Conservation (phyloP, 2,113 vertebrate genomes). For the Petromus typicus region DNA sequence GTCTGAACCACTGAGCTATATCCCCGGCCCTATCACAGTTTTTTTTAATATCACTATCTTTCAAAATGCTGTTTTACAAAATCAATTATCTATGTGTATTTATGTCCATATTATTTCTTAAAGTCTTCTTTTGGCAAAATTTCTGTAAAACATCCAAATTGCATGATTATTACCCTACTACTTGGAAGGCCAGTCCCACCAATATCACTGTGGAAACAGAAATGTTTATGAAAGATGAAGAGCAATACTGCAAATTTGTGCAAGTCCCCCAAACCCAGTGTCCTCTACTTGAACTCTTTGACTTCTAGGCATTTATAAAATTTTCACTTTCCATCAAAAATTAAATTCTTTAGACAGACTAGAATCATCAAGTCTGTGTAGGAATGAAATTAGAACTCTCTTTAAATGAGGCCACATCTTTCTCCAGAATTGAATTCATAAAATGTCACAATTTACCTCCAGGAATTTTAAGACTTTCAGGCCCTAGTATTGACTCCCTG, state of each 20-base stretch:
- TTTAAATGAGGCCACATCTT: slow-evolving; percentile 57
- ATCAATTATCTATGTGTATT: neutral
- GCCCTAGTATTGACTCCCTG: slow-evolving; percentile 71
- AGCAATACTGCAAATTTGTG: neutral
- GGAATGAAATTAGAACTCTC: slow-evolving; percentile 56
- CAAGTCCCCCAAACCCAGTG: neutral
- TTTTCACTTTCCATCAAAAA: neutral
- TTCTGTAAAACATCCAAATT: neutral
- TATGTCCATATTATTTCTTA: slow-evolving; percentile 17
- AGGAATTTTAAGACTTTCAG: slow-evolving; percentile 80
- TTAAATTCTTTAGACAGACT: slow-evolving; percentile 68
- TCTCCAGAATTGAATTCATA: slow-evolving; percentile 64
- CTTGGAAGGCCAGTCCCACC: neutral
- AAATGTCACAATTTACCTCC: slow-evolving; percentile 78
- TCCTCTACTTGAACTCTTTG: slow-evolving; percentile 35
- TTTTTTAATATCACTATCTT: neutral
- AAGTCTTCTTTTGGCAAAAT: slow-evolving; percentile 12
- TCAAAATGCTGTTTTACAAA: neutral
- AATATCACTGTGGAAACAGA: neutral
- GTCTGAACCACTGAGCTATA: too few relatives aligned
- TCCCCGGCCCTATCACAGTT: neutral
- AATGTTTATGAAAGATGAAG: neutral
- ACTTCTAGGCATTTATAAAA: slow-evolving; percentile 55
- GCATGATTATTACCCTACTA: neutral
- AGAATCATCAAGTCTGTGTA: slow-evolving; percentile 42